Conservation (phyloP, 2,113 vertebrate genomes). For the Brachypodius melanocephalos region DNA sequence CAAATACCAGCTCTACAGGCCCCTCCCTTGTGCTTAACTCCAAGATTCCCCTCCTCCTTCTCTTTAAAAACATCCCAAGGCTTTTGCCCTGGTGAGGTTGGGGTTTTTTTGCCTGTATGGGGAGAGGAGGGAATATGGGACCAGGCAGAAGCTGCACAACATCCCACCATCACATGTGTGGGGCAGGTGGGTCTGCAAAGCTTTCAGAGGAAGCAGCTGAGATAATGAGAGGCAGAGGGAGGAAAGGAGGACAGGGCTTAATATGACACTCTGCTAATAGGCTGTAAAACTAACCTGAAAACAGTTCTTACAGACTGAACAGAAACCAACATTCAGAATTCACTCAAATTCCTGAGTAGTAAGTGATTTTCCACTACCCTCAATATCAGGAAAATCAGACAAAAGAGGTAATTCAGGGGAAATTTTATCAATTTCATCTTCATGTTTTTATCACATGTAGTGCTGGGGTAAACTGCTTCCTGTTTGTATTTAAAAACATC, state of each 20-base stretch:
- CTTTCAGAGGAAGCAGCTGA: neutral
- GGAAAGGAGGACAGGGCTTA: neutral
- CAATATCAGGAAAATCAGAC: neutral
- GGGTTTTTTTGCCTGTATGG: neutral
- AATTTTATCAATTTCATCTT: neutral
- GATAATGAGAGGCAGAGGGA: neutral
- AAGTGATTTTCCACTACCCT: neutral
- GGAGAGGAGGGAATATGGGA: neutral
- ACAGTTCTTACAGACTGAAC: neutral
- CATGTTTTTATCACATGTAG: neutral
- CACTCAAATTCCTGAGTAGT: neutral
- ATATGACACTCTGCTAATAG: neutral
- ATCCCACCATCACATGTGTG: neutral
- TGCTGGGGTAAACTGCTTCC: neutral
- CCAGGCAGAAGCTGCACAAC: neutral
- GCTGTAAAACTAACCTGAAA: neutral
- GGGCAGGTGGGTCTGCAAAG: neutral
- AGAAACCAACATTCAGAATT: conserved; percentile 10
- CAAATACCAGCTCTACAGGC: neutral
- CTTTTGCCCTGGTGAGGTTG: neutral
- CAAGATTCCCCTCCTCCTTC: neutral
- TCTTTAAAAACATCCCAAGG: neutral
- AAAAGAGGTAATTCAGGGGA: neutral
- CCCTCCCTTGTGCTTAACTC: neutral
- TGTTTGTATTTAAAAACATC: neutral